Evolutionary conservation across 2,113 vertebrate genomes (phyloP).

Genomic region (Varanus salvator): DNA sequence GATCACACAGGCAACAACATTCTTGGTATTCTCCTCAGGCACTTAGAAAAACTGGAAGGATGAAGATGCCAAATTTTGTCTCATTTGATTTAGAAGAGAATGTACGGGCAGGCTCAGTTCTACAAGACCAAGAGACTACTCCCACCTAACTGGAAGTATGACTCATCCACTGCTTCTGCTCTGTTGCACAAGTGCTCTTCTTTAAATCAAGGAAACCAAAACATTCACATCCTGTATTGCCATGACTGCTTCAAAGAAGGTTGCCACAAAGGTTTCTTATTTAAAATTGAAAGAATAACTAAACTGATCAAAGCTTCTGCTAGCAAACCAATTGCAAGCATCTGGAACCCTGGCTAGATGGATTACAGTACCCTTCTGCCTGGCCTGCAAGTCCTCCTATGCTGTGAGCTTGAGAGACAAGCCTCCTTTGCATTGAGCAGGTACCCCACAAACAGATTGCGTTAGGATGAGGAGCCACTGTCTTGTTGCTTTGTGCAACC

Average conservation of each 20-base stretch:
- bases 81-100: constrained; percentile 96
- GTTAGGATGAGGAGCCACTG: background rate
- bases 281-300: background rate
- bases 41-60: constrained; percentile 76
- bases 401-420: background rate
- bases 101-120: constrained; percentile 95
- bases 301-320: background rate
- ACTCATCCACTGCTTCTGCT: constrained; percentile 97
- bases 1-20: background rate
- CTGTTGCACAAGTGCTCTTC: constrained; percentile 86
- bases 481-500: background rate
- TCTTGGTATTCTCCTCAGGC: background rate
- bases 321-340: background rate
- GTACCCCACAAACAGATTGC: background rate
- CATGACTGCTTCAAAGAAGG: background rate
- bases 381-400: background rate
- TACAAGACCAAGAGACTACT: constrained; percentile 97
- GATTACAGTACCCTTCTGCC: background rate
- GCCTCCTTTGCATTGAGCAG: background rate
- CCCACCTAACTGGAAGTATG: constrained; percentile 97
- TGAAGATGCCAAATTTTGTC: constrained; percentile 96
- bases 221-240: constrained; percentile 37
- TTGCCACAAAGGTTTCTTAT: background rate
- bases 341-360: background rate
- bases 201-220: constrained; percentile 84